These are phyloP conservation scores for Sturmia bella DNA, from an alignment of 2,888 invertebrate genomes.

Conservation along the genomic window DNA sequence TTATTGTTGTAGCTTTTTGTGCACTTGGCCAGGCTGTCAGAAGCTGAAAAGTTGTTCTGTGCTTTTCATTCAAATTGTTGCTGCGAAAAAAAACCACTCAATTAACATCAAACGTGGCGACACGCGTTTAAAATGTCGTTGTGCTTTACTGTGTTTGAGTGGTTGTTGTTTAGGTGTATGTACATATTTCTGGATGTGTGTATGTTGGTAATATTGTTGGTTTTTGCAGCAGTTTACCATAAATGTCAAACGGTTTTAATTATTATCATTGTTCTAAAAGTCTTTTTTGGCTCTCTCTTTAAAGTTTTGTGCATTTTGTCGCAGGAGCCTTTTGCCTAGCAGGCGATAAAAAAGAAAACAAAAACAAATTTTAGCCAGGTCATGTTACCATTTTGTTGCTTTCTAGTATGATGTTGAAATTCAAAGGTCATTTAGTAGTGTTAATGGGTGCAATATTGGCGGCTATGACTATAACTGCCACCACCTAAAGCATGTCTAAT, in stretches of 20 bases:
- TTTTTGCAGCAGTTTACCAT: constrained; percentile 63
- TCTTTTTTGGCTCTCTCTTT: constrained; percentile 4
- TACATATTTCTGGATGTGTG: background rate
- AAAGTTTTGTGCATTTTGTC: constrained; percentile 9
- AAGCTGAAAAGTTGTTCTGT: constrained; percentile 40
- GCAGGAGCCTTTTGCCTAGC: constrained; percentile 36
- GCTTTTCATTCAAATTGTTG: constrained; percentile 53
- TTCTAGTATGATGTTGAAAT: constrained; percentile 42
- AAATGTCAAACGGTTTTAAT: constrained; percentile 65
- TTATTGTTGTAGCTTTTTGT: constrained; percentile 21
- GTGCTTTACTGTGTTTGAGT: constrained; percentile 15
- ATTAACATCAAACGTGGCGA: constrained; percentile 69
- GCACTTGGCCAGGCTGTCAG: constrained; percentile 20
- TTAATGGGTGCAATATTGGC: constrained; percentile 16
- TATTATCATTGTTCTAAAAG: constrained; percentile 65
- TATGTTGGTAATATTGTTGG: constrained; percentile 23
- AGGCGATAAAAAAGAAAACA: constrained; percentile 26
- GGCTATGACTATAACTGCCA: constrained; percentile 31
- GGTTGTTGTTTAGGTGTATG: constrained; percentile 7
- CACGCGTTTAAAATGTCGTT: constrained; percentile 47
- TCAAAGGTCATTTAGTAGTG: constrained; percentile 50
- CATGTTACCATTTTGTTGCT: constrained; percentile 50
- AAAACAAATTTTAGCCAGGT: constrained; percentile 20
- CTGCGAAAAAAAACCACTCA: constrained; percentile 65
- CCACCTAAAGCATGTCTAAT: constrained; percentile 7